Base-by-base conservation (phyloP, 2,888 invertebrate species). In the Xanthia togata region DNA sequence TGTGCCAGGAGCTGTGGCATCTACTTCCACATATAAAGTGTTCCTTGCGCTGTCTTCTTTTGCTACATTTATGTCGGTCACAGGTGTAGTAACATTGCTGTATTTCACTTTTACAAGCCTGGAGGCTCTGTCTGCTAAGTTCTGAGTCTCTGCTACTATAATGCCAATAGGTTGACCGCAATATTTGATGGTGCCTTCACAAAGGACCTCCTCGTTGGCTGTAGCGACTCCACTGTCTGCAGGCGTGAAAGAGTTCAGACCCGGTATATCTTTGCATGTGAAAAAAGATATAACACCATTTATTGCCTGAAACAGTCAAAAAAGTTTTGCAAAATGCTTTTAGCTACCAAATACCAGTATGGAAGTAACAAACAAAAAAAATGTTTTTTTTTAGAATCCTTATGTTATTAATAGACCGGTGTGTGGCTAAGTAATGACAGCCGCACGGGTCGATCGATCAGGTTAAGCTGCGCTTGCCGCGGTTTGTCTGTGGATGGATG, bases 261-360 rank as follows among this genome's bases (percentile, higher is more conserved):
- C 98, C 0, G 98, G 98, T 69, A 98, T 96, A 86, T 98, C 98
- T 87, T 97, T 97, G 2, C 97, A 97, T 53, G 97, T 95, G 68
- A 97, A 96, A 79, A 97, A 97, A 4, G 97, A 97, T n/a, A 97
- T 89, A 0, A 98, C 98, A 14, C 98, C 98, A 31, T 97, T 94
- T 63, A 97, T 88, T 84, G 93, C 95, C 97, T 97, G 90, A 53
- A 93, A 94, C 35, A 20, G 2, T 23, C 23, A 53, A 35, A 62
- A 55, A 9, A 0, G 12, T 47, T 47, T 6, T 47, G 2, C 17
- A 8, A 6, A 31, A 11, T n/a, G 3, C 0, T 44, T 4, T 4
- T 9, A 44, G 12, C 44, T 12, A 44, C 0, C 44, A 44, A 44
- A 41, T 41, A 41, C 11, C 41, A 41, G 41, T 11, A 41, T 11